Conservation (phyloP, 2,797 vertebrate genomes). For the Astyanax mexicanus region DNA sequence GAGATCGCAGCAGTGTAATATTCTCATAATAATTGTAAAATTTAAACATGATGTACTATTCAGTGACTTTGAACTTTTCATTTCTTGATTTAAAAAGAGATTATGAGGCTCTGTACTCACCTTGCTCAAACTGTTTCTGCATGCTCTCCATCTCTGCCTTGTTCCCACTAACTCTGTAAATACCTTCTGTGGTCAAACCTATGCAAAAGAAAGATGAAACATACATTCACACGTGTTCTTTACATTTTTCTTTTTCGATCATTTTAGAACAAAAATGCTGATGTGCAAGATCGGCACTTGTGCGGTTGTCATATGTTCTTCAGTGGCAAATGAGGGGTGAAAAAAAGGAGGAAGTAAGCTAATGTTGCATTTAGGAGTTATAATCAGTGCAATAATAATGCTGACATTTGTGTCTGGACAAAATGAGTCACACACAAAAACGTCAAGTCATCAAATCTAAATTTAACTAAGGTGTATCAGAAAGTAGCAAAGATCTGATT, state of each 20-base stretch:
- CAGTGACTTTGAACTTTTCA: not conserved
- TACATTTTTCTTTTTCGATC: no score
- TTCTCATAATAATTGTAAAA: no score
- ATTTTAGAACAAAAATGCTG: not conserved
- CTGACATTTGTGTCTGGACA: not conserved
- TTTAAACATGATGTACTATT: not conserved
- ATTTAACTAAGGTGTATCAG: not conserved
- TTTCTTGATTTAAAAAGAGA: not conserved
- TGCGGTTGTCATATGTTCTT: not conserved
- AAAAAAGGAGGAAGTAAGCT: not conserved
- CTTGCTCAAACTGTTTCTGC: constrained; percentile 96
- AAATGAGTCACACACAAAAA: not conserved
- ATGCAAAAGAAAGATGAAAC: no score
- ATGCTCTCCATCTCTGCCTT: constrained; percentile 97
- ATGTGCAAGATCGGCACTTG: not conserved
- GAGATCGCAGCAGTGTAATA: no score
- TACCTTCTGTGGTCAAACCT: constrained; percentile 94
- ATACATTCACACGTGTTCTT: not conserved
- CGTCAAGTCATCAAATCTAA: not conserved
- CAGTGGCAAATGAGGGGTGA: not conserved
- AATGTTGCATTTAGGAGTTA: not conserved
- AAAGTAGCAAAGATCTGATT: not conserved
- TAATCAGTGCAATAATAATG: not conserved
- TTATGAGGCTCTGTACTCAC: constrained; percentile 71
- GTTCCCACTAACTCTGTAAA: constrained; percentile 96